A percentile compares a stretch with the other conserved stretches of the same genome.
Conservation (phyloP, 2,888 invertebrate species). For the Meiosimyza decipiens region DNA sequence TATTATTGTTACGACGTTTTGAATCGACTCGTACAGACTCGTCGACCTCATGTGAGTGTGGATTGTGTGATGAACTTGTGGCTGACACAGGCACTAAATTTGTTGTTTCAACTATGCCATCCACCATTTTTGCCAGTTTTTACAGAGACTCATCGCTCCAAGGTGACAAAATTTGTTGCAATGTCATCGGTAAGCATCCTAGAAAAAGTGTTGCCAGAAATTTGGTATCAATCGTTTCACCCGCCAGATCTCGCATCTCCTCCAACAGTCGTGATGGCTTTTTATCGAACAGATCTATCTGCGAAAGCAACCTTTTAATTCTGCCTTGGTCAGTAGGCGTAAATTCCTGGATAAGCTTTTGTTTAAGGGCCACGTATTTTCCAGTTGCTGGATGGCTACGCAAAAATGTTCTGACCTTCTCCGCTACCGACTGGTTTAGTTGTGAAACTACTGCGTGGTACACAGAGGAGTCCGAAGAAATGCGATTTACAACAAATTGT, state of each 20-base stretch:
- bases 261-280: not conserved
- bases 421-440: too few species aligned
- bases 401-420: too few species aligned
- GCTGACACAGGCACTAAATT: constrained; percentile 19
- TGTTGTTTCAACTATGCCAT: constrained; percentile 30
- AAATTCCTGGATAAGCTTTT: too few species aligned
- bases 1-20: not conserved
- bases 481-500: too few species aligned
- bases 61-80: not conserved
- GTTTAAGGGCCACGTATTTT: too few species aligned
- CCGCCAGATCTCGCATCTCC: constrained; percentile 1
- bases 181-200: constrained; percentile 20
- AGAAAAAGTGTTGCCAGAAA: constrained; percentile 12
- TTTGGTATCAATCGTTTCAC: not conserved
- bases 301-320: too few species aligned
- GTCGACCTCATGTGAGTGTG: not conserved
- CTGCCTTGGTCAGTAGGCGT: too few species aligned
- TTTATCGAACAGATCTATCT: too few species aligned
- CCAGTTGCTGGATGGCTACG: too few species aligned
- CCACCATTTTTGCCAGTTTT: constrained; percentile 24
- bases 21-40: constrained; percentile 1
- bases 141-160: constrained; percentile 24
- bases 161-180: constrained; percentile 28
- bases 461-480: too few species aligned
- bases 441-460: too few species aligned